Percentiles rank a stretch among this genome's conserved stretches.
These are phyloP conservation scores for Saguinus midas DNA, from an alignment of 2,113 vertebrate genomes.

Conservation along the genomic window DNA sequence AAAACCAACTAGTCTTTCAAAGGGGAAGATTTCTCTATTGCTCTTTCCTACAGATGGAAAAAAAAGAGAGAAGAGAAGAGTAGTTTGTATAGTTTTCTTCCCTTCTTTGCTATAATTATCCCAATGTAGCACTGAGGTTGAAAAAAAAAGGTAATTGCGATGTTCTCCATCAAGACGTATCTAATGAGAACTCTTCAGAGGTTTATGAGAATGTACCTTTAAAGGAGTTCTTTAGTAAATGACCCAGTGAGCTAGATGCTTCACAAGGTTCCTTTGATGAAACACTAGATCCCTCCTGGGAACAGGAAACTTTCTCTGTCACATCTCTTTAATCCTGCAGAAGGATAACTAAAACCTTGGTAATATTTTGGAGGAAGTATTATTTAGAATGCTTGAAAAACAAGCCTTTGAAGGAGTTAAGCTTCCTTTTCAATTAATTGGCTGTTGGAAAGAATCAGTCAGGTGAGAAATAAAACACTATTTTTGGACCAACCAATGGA, in stretches of 20 bases:
- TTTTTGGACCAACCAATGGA: neutral
- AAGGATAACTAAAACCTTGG: neutral
- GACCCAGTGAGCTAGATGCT: neutral
- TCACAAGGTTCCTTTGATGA: neutral
- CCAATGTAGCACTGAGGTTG: neutral
- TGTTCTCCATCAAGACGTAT: neutral
- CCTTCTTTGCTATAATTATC: neutral
- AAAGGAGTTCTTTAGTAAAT: slow-evolving; percentile 21
- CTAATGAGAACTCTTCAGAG: neutral
- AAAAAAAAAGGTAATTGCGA: neutral
- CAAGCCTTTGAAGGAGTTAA: neutral
- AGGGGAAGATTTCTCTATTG: neutral
- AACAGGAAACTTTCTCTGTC: neutral
- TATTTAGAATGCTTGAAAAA: slow-evolving; percentile 9
- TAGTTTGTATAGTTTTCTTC: neutral
- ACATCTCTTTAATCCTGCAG: neutral
- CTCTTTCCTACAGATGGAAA: neutral
- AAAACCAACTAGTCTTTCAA: neutral
- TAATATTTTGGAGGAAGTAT: neutral
- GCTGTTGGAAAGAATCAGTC: neutral
- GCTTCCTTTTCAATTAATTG: neutral
- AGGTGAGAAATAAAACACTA: neutral
- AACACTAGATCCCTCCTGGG: neutral
- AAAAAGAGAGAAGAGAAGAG: neutral
- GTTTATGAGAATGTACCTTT: neutral